Percentiles rank a stretch among this genome's conserved stretches.
These are phyloP conservation scores for Habrosyne pyritoides DNA, from an alignment of 2,888 invertebrate species.

Conservation along the genomic window DNA sequence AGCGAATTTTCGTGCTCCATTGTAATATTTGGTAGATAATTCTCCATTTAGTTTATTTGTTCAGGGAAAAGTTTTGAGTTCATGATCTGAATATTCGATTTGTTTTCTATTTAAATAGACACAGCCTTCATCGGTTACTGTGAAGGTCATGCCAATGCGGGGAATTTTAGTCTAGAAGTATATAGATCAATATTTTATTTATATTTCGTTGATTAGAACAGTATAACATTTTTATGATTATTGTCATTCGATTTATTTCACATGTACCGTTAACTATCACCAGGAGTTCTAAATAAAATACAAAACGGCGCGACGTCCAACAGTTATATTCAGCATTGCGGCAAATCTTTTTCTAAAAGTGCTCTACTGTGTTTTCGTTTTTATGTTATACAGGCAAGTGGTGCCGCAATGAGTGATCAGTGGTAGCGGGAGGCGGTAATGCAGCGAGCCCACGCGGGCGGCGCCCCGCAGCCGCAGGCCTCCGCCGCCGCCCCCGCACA, in stretches of 20 bases:
- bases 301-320: too few relatives aligned
- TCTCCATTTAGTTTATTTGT: slow-evolving; percentile 1
- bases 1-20: background rate
- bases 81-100: background rate
- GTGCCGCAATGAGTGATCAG: slow-evolving; percentile 64
- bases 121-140: background rate
- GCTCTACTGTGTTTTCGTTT: too few relatives aligned
- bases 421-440: slow-evolving; percentile 79
- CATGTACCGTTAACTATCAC: too few relatives aligned
- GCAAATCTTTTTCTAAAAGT: too few relatives aligned
- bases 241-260: too few relatives aligned
- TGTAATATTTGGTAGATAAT: background rate
- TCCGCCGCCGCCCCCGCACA: slow-evolving; percentile 64
- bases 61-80: background rate
- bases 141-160: background rate
- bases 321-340: too few relatives aligned
- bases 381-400: slow-evolving; percentile 25
- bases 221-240: slow-evolving; percentile 10
- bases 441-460: slow-evolving; percentile 79
- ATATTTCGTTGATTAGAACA: background rate
- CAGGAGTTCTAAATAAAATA: too few relatives aligned
- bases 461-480: slow-evolving; percentile 75
- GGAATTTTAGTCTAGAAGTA: background rate
- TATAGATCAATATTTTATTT: too few relatives aligned
- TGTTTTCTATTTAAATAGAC: slow-evolving; percentile 1